These are phyloP conservation scores for Glossophaga mutica DNA, from an alignment of 2,797 vertebrate species.

Conservation along the genomic window DNA sequence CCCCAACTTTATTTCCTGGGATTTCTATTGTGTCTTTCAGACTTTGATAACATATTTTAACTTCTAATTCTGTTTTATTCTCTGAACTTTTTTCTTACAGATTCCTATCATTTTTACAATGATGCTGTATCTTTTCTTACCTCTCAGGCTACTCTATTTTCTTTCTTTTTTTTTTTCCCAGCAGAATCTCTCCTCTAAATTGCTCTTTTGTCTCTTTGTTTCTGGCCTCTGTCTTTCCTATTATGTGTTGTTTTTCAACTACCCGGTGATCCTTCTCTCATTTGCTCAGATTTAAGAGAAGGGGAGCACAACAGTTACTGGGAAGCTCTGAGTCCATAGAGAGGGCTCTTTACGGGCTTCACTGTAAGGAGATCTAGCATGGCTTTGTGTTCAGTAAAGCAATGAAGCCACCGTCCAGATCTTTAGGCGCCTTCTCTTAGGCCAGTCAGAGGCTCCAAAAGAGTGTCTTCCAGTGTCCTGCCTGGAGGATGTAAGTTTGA, in stretches of 20 bases:
- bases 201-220: not conserved
- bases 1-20: not conserved
- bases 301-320: not conserved
- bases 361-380: not conserved
- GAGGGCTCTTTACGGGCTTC: not conserved
- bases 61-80: not conserved
- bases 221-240: not conserved
- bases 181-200: not conserved
- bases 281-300: not conserved
- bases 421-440: not conserved
- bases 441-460: not conserved
- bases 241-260: not conserved
- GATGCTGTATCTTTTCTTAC: not conserved
- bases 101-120: not conserved
- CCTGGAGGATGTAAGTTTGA: not conserved
- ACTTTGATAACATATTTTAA: not conserved
- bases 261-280: not conserved
- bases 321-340: not conserved
- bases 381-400: not conserved
- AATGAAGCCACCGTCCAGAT: not conserved
- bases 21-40: not conserved
- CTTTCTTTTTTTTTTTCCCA: constrained; percentile 9
- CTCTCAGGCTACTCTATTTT: constrained; percentile 6
- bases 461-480: not conserved
- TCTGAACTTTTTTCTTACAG: not conserved